phyloP scores from a whole-genome alignment of 2,888 invertebrate genomes.

The Philereme vetulata region DNA sequence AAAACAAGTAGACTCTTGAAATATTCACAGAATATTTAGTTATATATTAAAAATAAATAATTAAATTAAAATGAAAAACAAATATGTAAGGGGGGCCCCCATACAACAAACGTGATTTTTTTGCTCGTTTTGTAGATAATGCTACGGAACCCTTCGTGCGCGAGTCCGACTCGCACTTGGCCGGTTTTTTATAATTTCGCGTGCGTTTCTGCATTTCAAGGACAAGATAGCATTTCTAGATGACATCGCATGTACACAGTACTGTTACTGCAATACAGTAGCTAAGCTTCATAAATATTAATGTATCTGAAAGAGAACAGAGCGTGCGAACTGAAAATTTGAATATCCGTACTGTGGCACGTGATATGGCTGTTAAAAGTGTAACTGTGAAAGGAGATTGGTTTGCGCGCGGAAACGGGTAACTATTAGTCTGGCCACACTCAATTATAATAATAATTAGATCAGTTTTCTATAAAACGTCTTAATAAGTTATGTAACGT shows the following conservation, averaged over 20 bases:
- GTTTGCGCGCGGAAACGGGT: background rate
- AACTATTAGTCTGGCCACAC: background rate
- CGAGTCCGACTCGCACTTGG: no score
- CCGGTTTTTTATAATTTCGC: conserved; percentile 3
- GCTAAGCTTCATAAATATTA: conserved; percentile 66
- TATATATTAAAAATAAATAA: no score
- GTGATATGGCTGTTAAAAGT: conserved; percentile 56
- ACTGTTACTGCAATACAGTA: conserved; percentile 45
- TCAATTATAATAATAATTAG: no score
- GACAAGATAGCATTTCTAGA: conserved; percentile 26
- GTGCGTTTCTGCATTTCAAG: conserved; percentile 27
- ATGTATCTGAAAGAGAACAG: conserved; percentile 68
- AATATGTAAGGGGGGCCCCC: no score
- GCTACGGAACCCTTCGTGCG: no score
- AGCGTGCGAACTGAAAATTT: conserved; percentile 80
- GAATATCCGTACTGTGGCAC: conserved; percentile 71
- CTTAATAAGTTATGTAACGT: no score
- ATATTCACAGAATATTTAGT: no score
- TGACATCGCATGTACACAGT: conserved; percentile 29
- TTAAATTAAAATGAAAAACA: no score
- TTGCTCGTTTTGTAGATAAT: no score
- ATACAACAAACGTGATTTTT: no score
- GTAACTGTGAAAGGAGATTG: background rate
- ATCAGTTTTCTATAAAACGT: no score
- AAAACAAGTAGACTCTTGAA: no score